Evolutionary conservation across 1,140 invertebrate species (phyloP).

Genomic region (Drosophila ficusphila): DNA sequence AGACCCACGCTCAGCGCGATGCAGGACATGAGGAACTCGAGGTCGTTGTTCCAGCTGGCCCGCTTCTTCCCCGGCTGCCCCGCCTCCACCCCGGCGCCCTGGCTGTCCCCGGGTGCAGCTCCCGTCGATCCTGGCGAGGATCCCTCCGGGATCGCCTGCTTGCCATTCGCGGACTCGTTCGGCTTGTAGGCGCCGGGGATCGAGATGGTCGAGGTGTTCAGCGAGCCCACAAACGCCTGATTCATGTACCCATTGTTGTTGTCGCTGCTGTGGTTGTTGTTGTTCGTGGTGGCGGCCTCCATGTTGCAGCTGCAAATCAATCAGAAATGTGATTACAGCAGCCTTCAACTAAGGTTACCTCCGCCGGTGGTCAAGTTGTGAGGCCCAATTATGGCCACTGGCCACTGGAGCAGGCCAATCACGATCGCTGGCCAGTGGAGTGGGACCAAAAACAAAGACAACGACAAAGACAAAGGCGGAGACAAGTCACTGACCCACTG

Average conservation of each 20-base stretch:
- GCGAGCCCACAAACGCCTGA: slow-evolving; percentile 61
- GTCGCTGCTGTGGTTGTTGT: slow-evolving; percentile 42
- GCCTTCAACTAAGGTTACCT: slow-evolving; percentile 65
- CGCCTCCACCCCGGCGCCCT: background rate
- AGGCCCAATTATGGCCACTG: slow-evolving; percentile 21
- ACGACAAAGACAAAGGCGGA: background rate
- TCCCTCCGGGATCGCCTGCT: background rate
- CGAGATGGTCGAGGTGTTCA: slow-evolving; percentile 66
- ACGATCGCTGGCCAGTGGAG: slow-evolving; percentile 10
- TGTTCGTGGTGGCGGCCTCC: slow-evolving; percentile 23
- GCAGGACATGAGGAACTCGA: slow-evolving; percentile 95
- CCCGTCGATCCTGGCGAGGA: too few relatives aligned
- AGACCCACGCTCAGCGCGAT: slow-evolving; percentile 95
- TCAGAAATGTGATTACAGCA: slow-evolving; percentile 31
- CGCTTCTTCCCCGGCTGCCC: slow-evolving; percentile 70
- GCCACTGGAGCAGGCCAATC: slow-evolving; percentile 6
- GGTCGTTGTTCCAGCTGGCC: slow-evolving; percentile 91
- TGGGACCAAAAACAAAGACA: slow-evolving; percentile 12
- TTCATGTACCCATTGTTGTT: slow-evolving; percentile 68
- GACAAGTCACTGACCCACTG: slow-evolving; percentile 75
- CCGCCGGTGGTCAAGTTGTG: slow-evolving; percentile 63
- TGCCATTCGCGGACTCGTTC: slow-evolving; percentile 26
- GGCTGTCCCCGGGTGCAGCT: background rate
- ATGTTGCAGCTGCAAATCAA: slow-evolving; percentile 48
- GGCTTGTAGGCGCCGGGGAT: slow-evolving; percentile 70